phyloP scores from a whole-genome alignment of 2,888 invertebrate species.

The Thalpophila matura region DNA sequence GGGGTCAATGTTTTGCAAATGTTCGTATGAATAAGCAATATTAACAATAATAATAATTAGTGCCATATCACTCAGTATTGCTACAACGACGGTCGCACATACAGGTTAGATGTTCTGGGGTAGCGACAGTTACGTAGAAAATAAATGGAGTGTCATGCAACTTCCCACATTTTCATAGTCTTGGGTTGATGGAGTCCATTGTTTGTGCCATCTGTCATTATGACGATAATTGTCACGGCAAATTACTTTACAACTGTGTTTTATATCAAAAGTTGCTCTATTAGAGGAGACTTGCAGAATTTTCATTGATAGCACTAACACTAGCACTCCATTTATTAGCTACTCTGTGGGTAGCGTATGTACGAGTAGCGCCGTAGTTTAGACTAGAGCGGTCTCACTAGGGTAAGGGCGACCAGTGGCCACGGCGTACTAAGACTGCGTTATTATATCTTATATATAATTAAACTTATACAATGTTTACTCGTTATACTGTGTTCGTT shows the following conservation, averaged over 20 bases:
- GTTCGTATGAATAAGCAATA: slow-evolving; percentile 28
- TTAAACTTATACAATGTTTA: slow-evolving; percentile 79
- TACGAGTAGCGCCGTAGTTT: slow-evolving; percentile 77
- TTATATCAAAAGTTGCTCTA: no score
- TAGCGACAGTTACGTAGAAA: slow-evolving; percentile 61
- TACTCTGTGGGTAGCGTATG: slow-evolving; percentile 69
- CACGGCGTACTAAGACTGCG: slow-evolving; percentile 87
- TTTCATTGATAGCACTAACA: not conserved
- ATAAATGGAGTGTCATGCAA: slow-evolving; percentile 30
- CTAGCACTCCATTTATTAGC: slow-evolving; percentile 28
- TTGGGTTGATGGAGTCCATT: not conserved
- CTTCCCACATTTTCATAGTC: not conserved
- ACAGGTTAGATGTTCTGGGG: slow-evolving; percentile 78
- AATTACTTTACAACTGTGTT: no score
- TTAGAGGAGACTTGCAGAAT: no score
- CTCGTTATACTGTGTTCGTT: slow-evolving; percentile 74
- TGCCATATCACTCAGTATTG: slow-evolving; percentile 55
- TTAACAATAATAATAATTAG: slow-evolving; percentile 32
- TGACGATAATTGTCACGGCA: no score
- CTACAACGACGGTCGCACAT: slow-evolving; percentile 63
- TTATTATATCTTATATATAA: slow-evolving; percentile 71
- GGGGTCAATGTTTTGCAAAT: slow-evolving; percentile 23
- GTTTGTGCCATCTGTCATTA: no score
- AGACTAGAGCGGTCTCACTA: slow-evolving; percentile 79
- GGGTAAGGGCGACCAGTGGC: slow-evolving; percentile 74